Percentiles rank a stretch among this genome's conserved stretches.
These are phyloP conservation scores for Junonia oenone DNA, from an alignment of 2,888 invertebrate species.

Conservation along the genomic window DNA sequence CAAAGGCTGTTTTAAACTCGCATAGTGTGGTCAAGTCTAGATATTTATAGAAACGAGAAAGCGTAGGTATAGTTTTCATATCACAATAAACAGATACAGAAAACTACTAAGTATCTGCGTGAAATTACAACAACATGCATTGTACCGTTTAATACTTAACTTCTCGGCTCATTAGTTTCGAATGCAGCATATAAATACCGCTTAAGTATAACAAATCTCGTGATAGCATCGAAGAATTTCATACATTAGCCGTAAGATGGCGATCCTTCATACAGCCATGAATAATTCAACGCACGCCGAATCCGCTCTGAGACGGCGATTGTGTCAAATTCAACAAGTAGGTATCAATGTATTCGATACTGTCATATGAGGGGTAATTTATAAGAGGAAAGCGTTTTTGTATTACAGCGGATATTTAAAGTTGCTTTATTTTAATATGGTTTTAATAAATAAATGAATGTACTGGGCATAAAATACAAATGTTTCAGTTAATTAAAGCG, in stretches of 20 bases:
- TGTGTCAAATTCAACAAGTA: slow-evolving; percentile 49
- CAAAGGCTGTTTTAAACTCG: no score
- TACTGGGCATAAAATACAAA: no score
- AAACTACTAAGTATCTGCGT: no score
- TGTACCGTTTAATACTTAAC: neutral
- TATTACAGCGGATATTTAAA: neutral
- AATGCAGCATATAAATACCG: slow-evolving; percentile 12
- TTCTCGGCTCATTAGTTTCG: slow-evolving; percentile 5
- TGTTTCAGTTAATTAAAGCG: no score
- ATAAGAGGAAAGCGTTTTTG: neutral
- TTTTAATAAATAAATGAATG: neutral
- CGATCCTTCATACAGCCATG: slow-evolving; percentile 18
- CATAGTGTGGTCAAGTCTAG: no score
- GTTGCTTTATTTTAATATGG: neutral
- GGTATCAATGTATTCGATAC: slow-evolving; percentile 34
- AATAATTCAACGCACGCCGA: slow-evolving; percentile 32
- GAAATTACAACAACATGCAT: neutral
- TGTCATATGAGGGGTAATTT: neutral
- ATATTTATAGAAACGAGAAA: no score
- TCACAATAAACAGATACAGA: no score
- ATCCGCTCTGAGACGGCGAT: slow-evolving; percentile 17
- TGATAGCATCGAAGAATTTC: slow-evolving; percentile 19
- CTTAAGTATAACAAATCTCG: slow-evolving; percentile 16
- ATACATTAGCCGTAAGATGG: slow-evolving; percentile 11
- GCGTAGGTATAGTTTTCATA: no score